phyloP scores from a whole-genome alignment of 2,797 vertebrate species.

The Numenius phaeopus region DNA sequence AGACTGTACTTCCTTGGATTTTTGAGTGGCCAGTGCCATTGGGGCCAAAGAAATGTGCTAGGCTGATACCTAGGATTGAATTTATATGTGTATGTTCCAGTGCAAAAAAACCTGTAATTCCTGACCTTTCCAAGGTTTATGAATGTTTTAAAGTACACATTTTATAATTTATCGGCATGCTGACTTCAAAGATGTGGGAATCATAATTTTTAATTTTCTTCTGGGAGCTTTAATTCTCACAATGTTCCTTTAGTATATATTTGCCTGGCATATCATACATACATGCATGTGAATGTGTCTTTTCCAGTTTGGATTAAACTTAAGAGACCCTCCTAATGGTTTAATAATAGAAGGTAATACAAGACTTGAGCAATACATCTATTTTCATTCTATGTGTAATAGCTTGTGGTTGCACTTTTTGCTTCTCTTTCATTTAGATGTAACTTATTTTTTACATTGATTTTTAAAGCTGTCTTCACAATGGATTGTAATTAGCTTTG shows the following conservation, averaged over 20 bases:
- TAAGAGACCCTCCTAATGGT: constrained; percentile 63
- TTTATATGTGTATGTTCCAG: not conserved
- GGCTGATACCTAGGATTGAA: not conserved
- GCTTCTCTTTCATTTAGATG: constrained; percentile 61
- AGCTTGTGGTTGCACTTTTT: constrained; percentile 64
- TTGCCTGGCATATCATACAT: not conserved
- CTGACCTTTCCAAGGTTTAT: not conserved
- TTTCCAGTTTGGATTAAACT: constrained; percentile 34
- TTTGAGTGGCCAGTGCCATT: not conserved
- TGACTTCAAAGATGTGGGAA: not conserved
- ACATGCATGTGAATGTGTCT: not conserved
- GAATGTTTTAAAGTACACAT: not conserved
- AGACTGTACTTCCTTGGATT: not conserved
- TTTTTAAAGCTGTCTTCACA: constrained; percentile 71
- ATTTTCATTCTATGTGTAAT: constrained; percentile 71
- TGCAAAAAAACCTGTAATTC: not conserved
- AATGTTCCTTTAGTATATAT: not conserved
- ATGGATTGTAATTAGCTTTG: constrained; percentile 69
- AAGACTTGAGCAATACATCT: constrained; percentile 72
- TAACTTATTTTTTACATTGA: constrained; percentile 67
- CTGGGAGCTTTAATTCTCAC: constrained; percentile 1
- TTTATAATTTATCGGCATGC: not conserved
- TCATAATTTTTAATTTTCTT: not conserved
- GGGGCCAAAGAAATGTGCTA: not conserved
- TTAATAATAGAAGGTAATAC: constrained; percentile 73